A percentile compares a stretch with the other conserved stretches of the same genome.
Conservation (phyloP, 2,113 vertebrate species). For the Tetraodon nigroviridis region DNA sequence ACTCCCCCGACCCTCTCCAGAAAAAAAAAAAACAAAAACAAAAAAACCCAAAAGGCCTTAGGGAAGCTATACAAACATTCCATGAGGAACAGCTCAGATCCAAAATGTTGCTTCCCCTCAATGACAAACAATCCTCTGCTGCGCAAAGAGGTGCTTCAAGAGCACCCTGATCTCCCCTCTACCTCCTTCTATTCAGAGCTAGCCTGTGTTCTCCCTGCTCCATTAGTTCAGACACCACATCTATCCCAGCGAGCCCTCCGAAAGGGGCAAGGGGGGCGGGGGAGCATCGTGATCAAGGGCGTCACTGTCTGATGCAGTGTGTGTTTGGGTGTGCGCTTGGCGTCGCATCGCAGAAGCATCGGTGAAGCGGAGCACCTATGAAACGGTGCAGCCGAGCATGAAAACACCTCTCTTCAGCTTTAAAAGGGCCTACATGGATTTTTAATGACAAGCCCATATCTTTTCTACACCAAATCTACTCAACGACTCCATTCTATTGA, state of each 20-base stretch:
- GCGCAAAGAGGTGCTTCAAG: constrained; percentile 48
- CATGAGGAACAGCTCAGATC: constrained; percentile 8
- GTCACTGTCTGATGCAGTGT: constrained; percentile 41
- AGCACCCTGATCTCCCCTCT: constrained; percentile 67
- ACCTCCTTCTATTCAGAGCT: constrained; percentile 62
- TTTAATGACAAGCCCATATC: constrained; percentile 78
- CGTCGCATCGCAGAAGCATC: constrained; percentile 7
- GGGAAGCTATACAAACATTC: constrained; percentile 29
- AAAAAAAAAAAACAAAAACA: constrained; percentile 44
- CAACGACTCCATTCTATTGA: constrained; percentile 73
- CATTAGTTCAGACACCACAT: constrained; percentile 72
- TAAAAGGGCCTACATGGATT: constrained; percentile 75
- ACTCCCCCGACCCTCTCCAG: neutral
- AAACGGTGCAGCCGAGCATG: constrained; percentile 67
- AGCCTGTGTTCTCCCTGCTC: constrained; percentile 67
- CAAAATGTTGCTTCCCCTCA: constrained; percentile 6
- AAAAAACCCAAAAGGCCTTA: constrained; percentile 19
- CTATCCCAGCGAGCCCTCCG: constrained; percentile 55
- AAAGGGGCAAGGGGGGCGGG: neutral
- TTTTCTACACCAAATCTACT: constrained; percentile 76
- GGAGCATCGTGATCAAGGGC: constrained; percentile 73
- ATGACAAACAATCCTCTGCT: constrained; percentile 30
- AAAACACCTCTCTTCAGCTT: constrained; percentile 78
- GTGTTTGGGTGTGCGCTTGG: constrained; percentile 27
- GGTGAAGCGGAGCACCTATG: constrained; percentile 43